phyloP scores from a whole-genome alignment of 2,888 invertebrate genomes.

The Pycnomerus fuliginosus region DNA sequence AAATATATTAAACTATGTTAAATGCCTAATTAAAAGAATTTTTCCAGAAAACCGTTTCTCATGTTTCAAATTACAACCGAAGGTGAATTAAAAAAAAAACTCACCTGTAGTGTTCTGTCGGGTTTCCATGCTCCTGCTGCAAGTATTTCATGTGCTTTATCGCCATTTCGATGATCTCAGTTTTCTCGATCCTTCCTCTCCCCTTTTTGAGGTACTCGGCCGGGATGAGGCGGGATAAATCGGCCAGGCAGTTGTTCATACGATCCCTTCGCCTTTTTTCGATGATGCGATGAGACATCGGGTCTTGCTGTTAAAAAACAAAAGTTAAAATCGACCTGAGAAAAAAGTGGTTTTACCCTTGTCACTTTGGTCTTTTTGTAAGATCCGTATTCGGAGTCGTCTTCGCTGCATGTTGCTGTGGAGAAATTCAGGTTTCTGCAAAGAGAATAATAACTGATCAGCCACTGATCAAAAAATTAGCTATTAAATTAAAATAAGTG shows the following conservation, averaged over 20 bases:
- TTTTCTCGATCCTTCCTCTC: slow-evolving; percentile 93
- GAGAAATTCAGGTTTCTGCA: slow-evolving; percentile 64
- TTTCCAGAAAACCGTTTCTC: too few relatives aligned
- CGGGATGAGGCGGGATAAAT: slow-evolving; percentile 89
- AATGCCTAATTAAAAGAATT: too few relatives aligned
- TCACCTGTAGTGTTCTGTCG: slow-evolving; percentile 49
- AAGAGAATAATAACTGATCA: too few relatives aligned
- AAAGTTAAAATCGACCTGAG: too few relatives aligned
- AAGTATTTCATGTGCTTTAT: slow-evolving; percentile 91
- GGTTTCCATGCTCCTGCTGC: slow-evolving; percentile 62
- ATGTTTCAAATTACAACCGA: too few relatives aligned
- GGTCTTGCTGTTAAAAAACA: slow-evolving; percentile 76
- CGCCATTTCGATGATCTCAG: slow-evolving; percentile 98
- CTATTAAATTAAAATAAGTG: too few relatives aligned
- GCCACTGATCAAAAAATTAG: too few relatives aligned
- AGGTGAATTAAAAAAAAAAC: too few relatives aligned
- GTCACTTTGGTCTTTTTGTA: slow-evolving; percentile 74
- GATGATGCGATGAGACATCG: slow-evolving; percentile 96
- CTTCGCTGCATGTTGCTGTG: slow-evolving; percentile 65
- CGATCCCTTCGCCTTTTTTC: slow-evolving; percentile 93
- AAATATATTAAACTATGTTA: too few relatives aligned
- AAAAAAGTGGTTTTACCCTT: slow-evolving; percentile 55
- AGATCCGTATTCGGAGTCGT: slow-evolving; percentile 70
- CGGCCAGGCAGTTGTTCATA: slow-evolving; percentile 96
- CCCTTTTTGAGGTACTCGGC: slow-evolving; percentile 93